Evolutionary conservation across 1,140 invertebrate genomes (phyloP).

Genomic region (Zaprionus davidi): DNA sequence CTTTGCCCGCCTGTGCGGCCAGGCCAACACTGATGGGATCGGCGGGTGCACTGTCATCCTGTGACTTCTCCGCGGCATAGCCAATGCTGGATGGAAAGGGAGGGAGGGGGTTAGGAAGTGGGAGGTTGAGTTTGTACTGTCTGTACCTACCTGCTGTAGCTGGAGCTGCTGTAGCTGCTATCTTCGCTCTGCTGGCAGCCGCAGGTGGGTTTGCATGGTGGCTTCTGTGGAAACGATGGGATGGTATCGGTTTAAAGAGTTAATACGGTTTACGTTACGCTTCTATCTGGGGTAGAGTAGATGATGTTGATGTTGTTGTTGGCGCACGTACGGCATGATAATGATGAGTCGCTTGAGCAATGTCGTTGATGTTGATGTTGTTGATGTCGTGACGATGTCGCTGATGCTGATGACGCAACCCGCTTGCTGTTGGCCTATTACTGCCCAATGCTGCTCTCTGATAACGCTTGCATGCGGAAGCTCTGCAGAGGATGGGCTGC

Average conservation of each 20-base stretch:
- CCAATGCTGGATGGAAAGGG: constrained; percentile 35
- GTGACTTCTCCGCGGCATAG: constrained; percentile 48
- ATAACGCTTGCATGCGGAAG: constrained; percentile 51
- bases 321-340: constrained; percentile 70
- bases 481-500: constrained; percentile 20
- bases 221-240: constrained; percentile 64
- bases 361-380: constrained; percentile 33
- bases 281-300: constrained; percentile 31
- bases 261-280: constrained; percentile 43
- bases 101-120: neutral
- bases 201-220: constrained; percentile 71
- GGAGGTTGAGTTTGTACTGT: neutral
- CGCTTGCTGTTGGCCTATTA: constrained; percentile 38
- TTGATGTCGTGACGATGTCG: constrained; percentile 5
- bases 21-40: constrained; percentile 85
- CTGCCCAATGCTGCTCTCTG: constrained; percentile 11
- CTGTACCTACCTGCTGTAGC: constrained; percentile 55
- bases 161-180: constrained; percentile 58
- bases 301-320: constrained; percentile 12
- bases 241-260: constrained; percentile 37
- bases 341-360: constrained; percentile 40
- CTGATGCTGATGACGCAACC: constrained; percentile 25
- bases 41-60: constrained; percentile 70
- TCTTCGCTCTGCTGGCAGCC: constrained; percentile 52
- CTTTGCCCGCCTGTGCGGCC: constrained; percentile 78